A percentile compares a stretch with the other conserved stretches of the same genome.
Evolutionary conservation across 2,888 invertebrate species (phyloP).

Genomic region (Rhimphoctona megacephalus): DNA sequence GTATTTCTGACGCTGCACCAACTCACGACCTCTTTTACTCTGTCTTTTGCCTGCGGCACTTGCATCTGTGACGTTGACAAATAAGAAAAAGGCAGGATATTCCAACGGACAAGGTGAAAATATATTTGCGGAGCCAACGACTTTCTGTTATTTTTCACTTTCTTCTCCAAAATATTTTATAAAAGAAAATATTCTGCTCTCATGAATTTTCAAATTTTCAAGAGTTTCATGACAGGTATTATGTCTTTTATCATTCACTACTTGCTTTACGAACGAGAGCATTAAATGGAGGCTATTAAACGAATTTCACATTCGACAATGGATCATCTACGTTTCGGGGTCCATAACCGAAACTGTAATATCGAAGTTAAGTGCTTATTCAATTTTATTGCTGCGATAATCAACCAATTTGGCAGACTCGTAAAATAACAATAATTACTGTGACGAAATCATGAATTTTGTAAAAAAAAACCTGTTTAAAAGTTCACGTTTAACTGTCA

Average conservation of each 20-base stretch:
- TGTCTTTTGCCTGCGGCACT: conserved; percentile 42
- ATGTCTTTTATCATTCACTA: not conserved
- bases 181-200: not conserved
- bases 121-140: conserved; percentile 21
- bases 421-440: conserved; percentile 3
- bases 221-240: not conserved
- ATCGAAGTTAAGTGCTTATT: conserved; percentile 14
- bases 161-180: not conserved
- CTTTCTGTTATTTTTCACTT: conserved; percentile 4
- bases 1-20: conserved; percentile 32
- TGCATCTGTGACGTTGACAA: conserved; percentile 50
- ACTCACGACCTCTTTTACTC: conserved; percentile 24
- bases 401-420: conserved; percentile 8
- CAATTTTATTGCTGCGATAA: conserved; percentile 7
- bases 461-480: not conserved
- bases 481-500: not conserved
- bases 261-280: not conserved
- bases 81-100: conserved; percentile 39
- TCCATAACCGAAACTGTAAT: conserved; percentile 16
- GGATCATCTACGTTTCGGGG: conserved; percentile 1
- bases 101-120: conserved; percentile 21
- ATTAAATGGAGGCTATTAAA: conserved; percentile 2
- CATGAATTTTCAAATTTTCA: conserved; percentile 3
- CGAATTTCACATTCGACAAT: conserved; percentile 1
- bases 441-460: not conserved